These are phyloP conservation scores for Neuroterus valhalla DNA, from an alignment of 1,140 invertebrate species.

Conservation along the genomic window DNA sequence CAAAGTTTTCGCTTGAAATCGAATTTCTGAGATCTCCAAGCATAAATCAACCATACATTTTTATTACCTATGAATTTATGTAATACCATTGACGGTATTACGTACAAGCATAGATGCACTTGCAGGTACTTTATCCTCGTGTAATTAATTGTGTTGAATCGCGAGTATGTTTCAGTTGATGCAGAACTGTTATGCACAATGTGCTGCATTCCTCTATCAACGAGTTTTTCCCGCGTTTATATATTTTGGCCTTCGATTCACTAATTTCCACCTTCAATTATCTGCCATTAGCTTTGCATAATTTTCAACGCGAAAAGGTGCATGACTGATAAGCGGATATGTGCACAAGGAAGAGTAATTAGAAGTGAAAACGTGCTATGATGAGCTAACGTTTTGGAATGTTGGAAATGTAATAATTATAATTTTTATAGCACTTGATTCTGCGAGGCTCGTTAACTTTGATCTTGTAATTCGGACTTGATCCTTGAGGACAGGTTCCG, in stretches of 20 bases:
- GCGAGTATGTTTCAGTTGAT: background rate
- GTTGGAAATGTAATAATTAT: background rate
- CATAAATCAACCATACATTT: background rate
- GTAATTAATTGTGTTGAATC: background rate
- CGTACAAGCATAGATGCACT: background rate
- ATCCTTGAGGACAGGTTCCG: constrained; percentile 19
- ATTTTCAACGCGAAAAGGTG: background rate
- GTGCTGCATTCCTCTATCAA: background rate
- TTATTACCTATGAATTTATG: constrained; percentile 1
- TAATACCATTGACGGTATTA: constrained; percentile 20
- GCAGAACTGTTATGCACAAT: background rate
- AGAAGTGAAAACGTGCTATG: background rate
- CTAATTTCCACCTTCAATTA: background rate
- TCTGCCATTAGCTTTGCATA: background rate
- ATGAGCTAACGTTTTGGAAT: constrained; percentile 19
- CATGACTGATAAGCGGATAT: background rate
- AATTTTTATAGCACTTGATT: constrained; percentile 15
- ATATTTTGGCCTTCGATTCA: background rate
- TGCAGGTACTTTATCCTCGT: background rate
- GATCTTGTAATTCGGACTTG: constrained; percentile 4
- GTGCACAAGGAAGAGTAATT: background rate
- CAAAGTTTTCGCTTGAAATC: background rate
- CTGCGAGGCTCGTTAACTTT: constrained; percentile 16
- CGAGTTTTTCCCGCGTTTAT: background rate
- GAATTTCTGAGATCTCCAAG: constrained; percentile 4